Evolutionary conservation across 2,888 invertebrate species (phyloP), one percentile per base, ranked within the genome.

Genomic region (Morpho helenor): DNA sequence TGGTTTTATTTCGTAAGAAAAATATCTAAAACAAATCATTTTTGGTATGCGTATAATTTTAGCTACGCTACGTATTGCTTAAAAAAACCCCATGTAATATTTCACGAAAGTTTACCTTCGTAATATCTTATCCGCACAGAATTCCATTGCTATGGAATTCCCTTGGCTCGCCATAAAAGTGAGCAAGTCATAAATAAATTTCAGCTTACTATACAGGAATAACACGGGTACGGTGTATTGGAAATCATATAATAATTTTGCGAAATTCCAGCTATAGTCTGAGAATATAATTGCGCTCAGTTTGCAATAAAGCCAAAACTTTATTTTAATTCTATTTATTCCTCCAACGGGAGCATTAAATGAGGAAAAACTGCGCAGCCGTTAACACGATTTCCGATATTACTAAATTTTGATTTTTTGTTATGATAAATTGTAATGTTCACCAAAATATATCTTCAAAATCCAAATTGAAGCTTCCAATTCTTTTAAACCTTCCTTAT

Each of bases 131-230:
- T 45, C 9, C 9, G 10, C n/a, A 45, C 9, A 45, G 9, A n/a
- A 45, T 49, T 49, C 44, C 44, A 49, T 53, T 49, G 46, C 56
- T 54, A 62, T 59, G 48, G 59, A 57, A 62, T 52, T 59, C 59
- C 62, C 62, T 46, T 55, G 55, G 44, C 50, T 31, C 47, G 51
- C 64, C 50, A 47, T 61, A 57, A 57, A 62, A 64, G 52, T 60
- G 59, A 42, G 49, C 49, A 61, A 63, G 59, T 59, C 57, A 57
- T 65, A 65, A 65, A 65, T 63, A 62, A 63, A 59, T 63, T 59
- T 62, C 64, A 68, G 68, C 65, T 69, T 65, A 66, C 66, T 67
- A 55, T 49, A 66, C 63, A 59, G 48, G 60, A 9, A 59, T 61
- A 53, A 57, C 57, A 45, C 52, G 54, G 57, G 54, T 54, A 53